Percentiles rank a stretch among this genome's conserved stretches.
phyloP scores from a whole-genome alignment of 2,113 vertebrate genomes.

The Odocoileus virginianus region DNA sequence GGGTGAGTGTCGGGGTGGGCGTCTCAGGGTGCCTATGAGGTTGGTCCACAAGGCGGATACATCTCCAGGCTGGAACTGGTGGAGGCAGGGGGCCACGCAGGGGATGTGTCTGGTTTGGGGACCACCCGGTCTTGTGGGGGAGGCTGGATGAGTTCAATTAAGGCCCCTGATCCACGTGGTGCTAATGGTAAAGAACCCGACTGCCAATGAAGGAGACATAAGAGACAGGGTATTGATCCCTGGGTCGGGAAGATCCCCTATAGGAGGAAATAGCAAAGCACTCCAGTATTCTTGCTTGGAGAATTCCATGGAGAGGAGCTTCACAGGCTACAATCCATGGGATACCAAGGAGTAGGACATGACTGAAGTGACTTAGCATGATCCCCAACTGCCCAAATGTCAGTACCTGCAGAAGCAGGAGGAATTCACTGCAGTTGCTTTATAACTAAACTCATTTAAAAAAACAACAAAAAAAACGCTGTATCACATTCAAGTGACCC shows the following conservation, averaged over 20 bases:
- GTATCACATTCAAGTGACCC: slow-evolving; percentile 8
- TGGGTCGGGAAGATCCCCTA: background rate
- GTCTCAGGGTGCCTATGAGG: background rate
- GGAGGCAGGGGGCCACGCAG: background rate
- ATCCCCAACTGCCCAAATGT: background rate
- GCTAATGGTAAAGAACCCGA: background rate
- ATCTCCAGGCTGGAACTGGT: background rate
- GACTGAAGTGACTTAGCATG: background rate
- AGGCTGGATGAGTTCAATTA: background rate
- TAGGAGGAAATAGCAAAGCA: background rate
- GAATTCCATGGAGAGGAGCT: background rate
- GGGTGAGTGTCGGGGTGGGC: background rate
- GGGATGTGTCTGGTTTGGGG: background rate
- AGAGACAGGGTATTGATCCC: background rate
- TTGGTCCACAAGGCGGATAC: background rate
- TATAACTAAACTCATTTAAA: background rate
- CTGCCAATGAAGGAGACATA: background rate
- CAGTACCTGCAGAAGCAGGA: background rate
- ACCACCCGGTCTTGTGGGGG: background rate
- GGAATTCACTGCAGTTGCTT: background rate
- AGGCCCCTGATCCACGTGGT: background rate
- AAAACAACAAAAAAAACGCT: background rate
- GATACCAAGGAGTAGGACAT: background rate
- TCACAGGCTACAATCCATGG: background rate
- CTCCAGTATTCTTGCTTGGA: background rate